Percentiles rank a stretch among this genome's conserved stretches.
These are phyloP conservation scores for Oceanites oceanicus DNA, from an alignment of 2,113 vertebrate species.

Conservation along the genomic window DNA sequence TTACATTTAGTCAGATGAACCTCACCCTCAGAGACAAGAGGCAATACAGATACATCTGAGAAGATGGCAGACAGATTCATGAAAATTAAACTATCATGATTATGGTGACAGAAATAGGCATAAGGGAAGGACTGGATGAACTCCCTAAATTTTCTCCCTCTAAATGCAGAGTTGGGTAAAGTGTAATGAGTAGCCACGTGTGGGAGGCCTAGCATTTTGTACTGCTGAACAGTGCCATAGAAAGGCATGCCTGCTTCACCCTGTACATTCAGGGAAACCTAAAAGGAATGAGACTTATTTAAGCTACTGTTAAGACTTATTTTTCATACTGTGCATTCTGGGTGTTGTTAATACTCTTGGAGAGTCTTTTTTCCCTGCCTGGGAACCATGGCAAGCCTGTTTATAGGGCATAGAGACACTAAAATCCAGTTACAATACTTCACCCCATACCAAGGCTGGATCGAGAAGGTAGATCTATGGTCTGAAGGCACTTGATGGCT, in stretches of 20 bases:
- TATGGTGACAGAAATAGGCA: not conserved
- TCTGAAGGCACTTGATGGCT: not conserved
- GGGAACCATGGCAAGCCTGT: not conserved
- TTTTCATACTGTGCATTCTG: not conserved
- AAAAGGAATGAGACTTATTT: not conserved
- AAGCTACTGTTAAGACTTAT: not conserved
- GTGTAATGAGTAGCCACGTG: not conserved
- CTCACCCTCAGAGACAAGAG: not conserved
- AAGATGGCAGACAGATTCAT: not conserved
- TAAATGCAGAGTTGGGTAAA: not conserved
- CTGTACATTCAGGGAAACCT: not conserved
- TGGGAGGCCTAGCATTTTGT: not conserved
- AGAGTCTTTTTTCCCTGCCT: not conserved
- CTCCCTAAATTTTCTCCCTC: not conserved
- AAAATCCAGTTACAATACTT: not conserved
- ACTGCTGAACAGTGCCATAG: not conserved
- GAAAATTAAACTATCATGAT: not conserved
- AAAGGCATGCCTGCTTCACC: not conserved
- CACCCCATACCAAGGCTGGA: not conserved
- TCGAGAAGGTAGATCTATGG: accelerated
- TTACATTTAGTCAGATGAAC: not conserved
- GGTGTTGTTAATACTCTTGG: not conserved
- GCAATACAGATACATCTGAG: not conserved
- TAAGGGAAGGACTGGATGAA: not conserved
- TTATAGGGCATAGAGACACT: not conserved